Evolutionary conservation across 2,797 vertebrate genomes (phyloP), one percentile per base, ranked within the genome.

Genomic region (Melanotaenia maccullochi): DNA sequence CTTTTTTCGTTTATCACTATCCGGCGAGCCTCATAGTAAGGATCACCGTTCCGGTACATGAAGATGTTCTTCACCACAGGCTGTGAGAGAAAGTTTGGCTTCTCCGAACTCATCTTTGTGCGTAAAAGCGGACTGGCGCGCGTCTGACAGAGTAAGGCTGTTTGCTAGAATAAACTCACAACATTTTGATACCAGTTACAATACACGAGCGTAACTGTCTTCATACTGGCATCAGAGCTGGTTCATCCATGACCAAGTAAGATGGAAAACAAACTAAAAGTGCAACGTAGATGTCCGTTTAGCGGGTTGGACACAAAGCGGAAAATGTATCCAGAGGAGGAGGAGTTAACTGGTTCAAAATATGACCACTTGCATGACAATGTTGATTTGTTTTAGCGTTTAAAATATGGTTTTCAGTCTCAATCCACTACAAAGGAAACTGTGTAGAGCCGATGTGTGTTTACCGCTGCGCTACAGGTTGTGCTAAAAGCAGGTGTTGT

Each of bases 11-110:
- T 96, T 42, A 99, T 90, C 71, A 99, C 95, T 3, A 99, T 92
- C 9, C 97, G 95, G 4, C 96, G 96, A 3, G 97, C 96, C 0
- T 97, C 95, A 76, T 95, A 98, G 90, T 96, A 97, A 0, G 96
- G 95, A 82, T 99, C 97, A 3, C 98, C 98, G 32, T 99, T 99
- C 47, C 97, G 94, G 86, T 95, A 99, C 78, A 99, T 94, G 76
- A 95, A 92, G 32, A 99, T 91, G 59, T 94, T 97, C 91, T 98
- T 99, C 81, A 99, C 98, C 3, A 93, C 91, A 0, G 98, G 98
- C 93, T 98, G 97, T 0, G 96, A 93, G 49, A 96, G 91, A 86
- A 96, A 96, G 61, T 90, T 94, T 6, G 94, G 94, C 87, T 95
- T 95, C 0, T 94, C 83, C 9, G 90, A 84, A 42, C 84, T 83